Conservation (phyloP, 2,797 vertebrate species). For the Gambusia yucatana region DNA sequence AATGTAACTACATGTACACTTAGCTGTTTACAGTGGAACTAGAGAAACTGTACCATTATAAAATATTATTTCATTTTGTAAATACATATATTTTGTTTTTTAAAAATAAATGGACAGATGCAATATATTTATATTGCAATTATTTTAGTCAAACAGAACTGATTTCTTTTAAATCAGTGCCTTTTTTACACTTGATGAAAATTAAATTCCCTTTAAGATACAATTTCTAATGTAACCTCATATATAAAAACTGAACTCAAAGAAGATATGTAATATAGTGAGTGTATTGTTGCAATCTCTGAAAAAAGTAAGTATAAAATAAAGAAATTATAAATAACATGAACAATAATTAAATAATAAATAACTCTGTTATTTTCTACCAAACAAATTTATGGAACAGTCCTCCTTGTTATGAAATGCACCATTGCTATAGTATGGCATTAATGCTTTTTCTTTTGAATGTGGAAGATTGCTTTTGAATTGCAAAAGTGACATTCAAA, state of each 20-base stretch:
- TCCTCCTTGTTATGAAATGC: not conserved
- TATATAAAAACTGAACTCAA: not conserved
- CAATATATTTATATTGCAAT: not conserved
- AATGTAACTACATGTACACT: not conserved
- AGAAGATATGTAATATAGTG: not conserved
- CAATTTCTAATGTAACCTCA: not conserved
- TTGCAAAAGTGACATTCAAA: constrained; percentile 74
- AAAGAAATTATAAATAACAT: not conserved
- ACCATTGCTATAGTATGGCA: constrained; percentile 8
- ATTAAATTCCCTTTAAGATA: not conserved
- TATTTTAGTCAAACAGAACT: not conserved
- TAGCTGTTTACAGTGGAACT: not conserved
- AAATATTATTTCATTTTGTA: not conserved
- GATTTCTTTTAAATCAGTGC: not conserved
- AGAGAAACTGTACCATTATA: not conserved
- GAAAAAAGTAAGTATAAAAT: not conserved
- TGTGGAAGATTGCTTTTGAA: constrained; percentile 40
- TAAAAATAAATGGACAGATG: not conserved
- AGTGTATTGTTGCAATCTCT: too few species aligned
- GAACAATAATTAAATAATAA: not conserved
- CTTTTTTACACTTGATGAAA: not conserved
- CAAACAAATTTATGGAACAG: not conserved
- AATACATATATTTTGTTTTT: not conserved
- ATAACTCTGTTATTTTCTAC: constrained; percentile 1
- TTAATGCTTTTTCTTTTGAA: constrained; percentile 1